Base-by-base conservation (phyloP, 37 sponge, comb jelly and placozoan species). In the Ephydatia muelleri region DNA sequence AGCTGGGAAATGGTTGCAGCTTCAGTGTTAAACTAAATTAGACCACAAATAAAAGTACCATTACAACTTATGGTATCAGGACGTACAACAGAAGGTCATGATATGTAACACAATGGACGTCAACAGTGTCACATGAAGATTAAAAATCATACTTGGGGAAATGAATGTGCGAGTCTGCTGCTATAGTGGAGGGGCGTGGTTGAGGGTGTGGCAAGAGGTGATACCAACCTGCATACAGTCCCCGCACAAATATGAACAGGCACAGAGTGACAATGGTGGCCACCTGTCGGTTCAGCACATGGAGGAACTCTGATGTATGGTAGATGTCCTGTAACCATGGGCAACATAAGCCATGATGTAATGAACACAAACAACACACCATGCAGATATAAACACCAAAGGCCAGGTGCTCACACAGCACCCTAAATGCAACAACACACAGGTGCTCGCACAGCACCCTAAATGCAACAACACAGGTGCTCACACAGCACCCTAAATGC, bases 231-330 rank as follows among this genome's bases (percentile, higher is more conserved):
- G 57, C 12, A 14, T 57, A 57, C 16, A 65, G 48, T n/a, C 65
- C 38, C 1, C 40, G 67, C 64, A 93, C 29, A 38, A 93, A 93
- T 30, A 89, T 76, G 71, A 93, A 82, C 21, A 93, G 33, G 29
- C 86, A 49, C 9, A 89, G 31, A n/a, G 90, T 65, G 49, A 87
- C 83, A 5, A 83, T 30, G 67, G 72, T 57, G 26, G 93, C 49
- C 64, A 89, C 67, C n/a, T 84, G 80, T 3, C 81, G 81, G 48
- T 93, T 93, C 40, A 93, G 38, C 14, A 81, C 81, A 29, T 76
- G 39, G 67, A 93, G 37, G 49, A 72, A 93, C 48, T 87, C 78
- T 28, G 80, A 78, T 22, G 81, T 57, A 29, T 84, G 80, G 26
- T 87, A 34, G 13, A 93, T 83, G 43, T 84, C 87, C 82, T 85